A percentile compares a stretch with the other conserved stretches of the same genome.
Evolutionary conservation across 2,113 vertebrate genomes (phyloP).

Genomic region (Scomber japonicus): DNA sequence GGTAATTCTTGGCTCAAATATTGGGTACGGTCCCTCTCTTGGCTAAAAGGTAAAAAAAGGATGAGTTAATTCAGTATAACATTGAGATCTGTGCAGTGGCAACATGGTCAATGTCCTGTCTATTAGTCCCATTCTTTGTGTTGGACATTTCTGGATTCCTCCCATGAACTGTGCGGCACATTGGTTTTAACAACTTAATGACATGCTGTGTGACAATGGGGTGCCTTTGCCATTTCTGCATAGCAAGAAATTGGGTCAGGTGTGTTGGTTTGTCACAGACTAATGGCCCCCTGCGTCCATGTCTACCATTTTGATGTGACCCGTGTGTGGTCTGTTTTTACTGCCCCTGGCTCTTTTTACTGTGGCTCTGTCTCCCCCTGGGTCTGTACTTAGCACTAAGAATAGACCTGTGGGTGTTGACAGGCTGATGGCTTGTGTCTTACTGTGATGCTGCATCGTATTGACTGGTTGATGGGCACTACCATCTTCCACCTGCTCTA

Average conservation of each 20-base stretch:
- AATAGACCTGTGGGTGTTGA: conserved; percentile 59
- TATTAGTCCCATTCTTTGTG: not conserved
- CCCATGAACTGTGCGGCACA: not conserved
- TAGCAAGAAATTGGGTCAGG: conserved; percentile 35
- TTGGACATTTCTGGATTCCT: not conserved
- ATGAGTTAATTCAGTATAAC: no score
- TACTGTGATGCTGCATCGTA: conserved; percentile 37
- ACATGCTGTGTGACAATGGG: not conserved
- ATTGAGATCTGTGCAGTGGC: no score
- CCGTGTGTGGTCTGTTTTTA: conserved; percentile 66
- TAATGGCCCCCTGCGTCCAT: conserved; percentile 37
- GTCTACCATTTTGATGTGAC: conserved; percentile 52
- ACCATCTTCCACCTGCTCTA: conserved; percentile 46
- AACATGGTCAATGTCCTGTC: not conserved
- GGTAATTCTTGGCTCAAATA: not conserved
- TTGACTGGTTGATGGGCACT: conserved; percentile 36
- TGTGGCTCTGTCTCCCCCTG: conserved; percentile 40
- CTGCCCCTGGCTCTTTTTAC: conserved; percentile 43
- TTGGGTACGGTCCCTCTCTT: not conserved
- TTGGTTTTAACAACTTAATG: conserved; percentile 8
- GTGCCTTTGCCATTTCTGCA: conserved; percentile 19
- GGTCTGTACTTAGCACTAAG: conserved; percentile 53
- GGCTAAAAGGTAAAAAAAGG: no score
- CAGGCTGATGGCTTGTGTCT: conserved; percentile 47
- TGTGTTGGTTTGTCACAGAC: conserved; percentile 36